Base-by-base conservation (phyloP, 1,140 invertebrate genomes). In the Cheumatopsyche charites region DNA sequence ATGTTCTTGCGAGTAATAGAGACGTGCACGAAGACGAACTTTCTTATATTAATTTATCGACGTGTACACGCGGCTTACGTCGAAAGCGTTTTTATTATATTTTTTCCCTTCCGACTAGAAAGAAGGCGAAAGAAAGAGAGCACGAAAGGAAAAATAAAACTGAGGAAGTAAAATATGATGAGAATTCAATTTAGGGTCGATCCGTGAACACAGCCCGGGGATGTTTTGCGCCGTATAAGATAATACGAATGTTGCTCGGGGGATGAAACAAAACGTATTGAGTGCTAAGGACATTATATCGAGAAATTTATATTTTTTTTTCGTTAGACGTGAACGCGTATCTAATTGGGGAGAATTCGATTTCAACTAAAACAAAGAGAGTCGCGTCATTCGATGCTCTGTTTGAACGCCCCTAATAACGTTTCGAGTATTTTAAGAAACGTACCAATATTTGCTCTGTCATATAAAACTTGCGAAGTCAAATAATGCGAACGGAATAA, bases 171-270 rank as follows among this genome's bases (percentile, higher is more conserved):
- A 71, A 65, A 71, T 62, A 71, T 71, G 69, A 71, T 71, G 69
- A 65, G 58, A 71, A 71, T 71, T 71, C 69, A 71, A 71, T 71
- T 71, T 71, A 63, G 61, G 62, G 9, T 29, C 69, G 62, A 63
- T 71, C 69, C 61, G 42, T 62, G 69, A 63, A 71, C 61, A 63
- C 62, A 49, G 69, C 69, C 69, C 41, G 41, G 25, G 62, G 69
- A 47, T 62, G 61, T 71, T 71, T 70, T 71, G 58, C 19, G 23
- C 67, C 52, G 47, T 61, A 70, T 55, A 70, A n/a, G 49, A 62
- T 70, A 58, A 70, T 58, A 42, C 23, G 45, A 12, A 26, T 29
- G n/a, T 12, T 26, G 45, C 43, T 26, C 9, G 11, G n/a, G 49
- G 47, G 25, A 67, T 47, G 52, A 68, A 68, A 58, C 49, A 68